Evolutionary conservation across 2,888 invertebrate species (phyloP).

Genomic region (Mythimna albipuncta): DNA sequence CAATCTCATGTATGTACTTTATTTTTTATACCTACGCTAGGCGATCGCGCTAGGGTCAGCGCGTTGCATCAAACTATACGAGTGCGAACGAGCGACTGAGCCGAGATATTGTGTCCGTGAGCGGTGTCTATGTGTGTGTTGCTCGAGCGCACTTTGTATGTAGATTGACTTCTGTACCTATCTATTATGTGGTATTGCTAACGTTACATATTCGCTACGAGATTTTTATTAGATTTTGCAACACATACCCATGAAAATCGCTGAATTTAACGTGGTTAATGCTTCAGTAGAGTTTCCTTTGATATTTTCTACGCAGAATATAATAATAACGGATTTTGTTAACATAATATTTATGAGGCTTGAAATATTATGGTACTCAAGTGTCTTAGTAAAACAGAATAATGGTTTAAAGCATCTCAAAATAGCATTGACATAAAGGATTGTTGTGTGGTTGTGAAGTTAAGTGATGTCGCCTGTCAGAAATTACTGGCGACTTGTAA

Average conservation of each 20-base stretch:
- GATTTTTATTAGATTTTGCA: conserved; percentile 43
- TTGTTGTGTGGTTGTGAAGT: conserved; percentile 18
- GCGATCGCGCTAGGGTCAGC: too few relatives aligned
- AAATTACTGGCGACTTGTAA: conserved; percentile 21
- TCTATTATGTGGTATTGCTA: conserved; percentile 26
- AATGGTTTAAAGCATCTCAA: conserved; percentile 17
- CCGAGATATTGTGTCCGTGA: too few relatives aligned
- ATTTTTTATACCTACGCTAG: too few relatives aligned
- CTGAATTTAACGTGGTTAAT: conserved; percentile 3
- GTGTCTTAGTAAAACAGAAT: conserved; percentile 15
- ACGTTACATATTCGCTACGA: conserved; percentile 38
- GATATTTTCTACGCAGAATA: conserved; percentile 5
- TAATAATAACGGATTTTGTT: conserved; percentile 3
- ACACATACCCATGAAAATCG: conserved; percentile 10
- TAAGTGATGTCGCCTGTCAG: conserved; percentile 25
- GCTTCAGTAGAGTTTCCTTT: conserved; percentile 16
- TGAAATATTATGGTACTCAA: conserved; percentile 10
- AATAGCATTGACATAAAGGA: conserved; percentile 19
- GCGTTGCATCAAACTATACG: too few relatives aligned
- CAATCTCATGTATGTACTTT: too few relatives aligned
- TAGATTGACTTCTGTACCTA: too few relatives aligned
- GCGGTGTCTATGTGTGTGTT: too few relatives aligned
- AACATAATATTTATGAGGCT: conserved; percentile 3
- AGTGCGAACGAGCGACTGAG: too few relatives aligned
- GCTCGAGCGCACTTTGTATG: too few relatives aligned